phyloP scores from a whole-genome alignment of 2,888 invertebrate genomes.

The Synanthedon myopaeformis region DNA sequence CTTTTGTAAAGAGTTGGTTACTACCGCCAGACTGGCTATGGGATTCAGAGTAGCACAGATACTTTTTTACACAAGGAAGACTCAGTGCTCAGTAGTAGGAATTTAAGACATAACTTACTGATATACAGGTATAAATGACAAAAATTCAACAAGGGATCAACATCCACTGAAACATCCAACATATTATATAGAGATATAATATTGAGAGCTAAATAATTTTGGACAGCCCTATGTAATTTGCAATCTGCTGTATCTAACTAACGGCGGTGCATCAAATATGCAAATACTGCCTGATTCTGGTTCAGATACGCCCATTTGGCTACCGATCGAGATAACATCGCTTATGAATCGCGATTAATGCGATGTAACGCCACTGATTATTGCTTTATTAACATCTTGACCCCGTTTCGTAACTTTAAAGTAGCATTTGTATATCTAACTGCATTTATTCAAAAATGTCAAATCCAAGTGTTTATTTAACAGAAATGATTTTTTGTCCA shows the following conservation, averaged over 20 bases:
- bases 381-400: slow-evolving; percentile 18
- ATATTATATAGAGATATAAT: no score
- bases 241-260: slow-evolving; percentile 16
- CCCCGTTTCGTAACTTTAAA: slow-evolving; percentile 1
- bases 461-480: no score
- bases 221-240: slow-evolving; percentile 7
- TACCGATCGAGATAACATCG: slow-evolving; percentile 18
- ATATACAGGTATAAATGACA: no score
- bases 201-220: not conserved
- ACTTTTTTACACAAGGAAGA: no score
- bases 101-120: no score
- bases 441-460: not conserved
- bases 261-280: slow-evolving; percentile 27
- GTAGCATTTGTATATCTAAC: not conserved
- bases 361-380: slow-evolving; percentile 22
- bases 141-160: no score
- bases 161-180: no score
- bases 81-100: no score
- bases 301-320: slow-evolving; percentile 25
- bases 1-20: no score
- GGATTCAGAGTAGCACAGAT: no score
- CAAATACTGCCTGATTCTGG: slow-evolving; percentile 24
- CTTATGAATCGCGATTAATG: slow-evolving; percentile 13
- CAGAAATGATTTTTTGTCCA: no score
- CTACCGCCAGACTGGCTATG: no score